phyloP scores from a whole-genome alignment of 2,113 vertebrate genomes.

The Arothron firmamentum region DNA sequence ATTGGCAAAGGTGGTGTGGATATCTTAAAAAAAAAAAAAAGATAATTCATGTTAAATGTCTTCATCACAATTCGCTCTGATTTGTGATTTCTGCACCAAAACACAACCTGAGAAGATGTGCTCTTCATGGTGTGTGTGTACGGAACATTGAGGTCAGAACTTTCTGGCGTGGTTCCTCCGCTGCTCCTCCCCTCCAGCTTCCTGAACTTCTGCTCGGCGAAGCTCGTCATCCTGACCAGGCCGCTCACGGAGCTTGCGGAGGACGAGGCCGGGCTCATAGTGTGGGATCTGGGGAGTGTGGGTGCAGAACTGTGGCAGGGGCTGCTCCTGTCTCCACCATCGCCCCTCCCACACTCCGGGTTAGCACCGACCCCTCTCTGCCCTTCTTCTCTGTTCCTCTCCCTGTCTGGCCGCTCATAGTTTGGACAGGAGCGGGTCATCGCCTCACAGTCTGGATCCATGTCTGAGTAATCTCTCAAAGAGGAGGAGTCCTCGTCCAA shows the following conservation, averaged over 20 bases:
- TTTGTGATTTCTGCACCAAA: neutral
- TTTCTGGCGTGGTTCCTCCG: slow-evolving; percentile 92
- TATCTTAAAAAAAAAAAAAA: slow-evolving; percentile 40
- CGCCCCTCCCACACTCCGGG: slow-evolving; percentile 13
- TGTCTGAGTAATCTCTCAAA: slow-evolving; percentile 92
- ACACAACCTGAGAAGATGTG: slow-evolving; percentile 76
- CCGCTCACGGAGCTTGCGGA: slow-evolving; percentile 82
- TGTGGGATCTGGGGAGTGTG: slow-evolving; percentile 81
- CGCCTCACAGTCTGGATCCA: slow-evolving; percentile 87
- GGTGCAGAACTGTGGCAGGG: slow-evolving; percentile 83
- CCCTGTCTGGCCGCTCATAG: slow-evolving; percentile 32
- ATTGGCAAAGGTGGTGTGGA: slow-evolving; percentile 60
- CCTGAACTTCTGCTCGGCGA: slow-evolving; percentile 95
- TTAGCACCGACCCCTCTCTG: slow-evolving; percentile 15
- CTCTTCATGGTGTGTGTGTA: slow-evolving; percentile 76
- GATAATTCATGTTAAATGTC: neutral
- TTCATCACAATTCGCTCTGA: neutral
- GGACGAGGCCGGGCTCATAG: slow-evolving; percentile 87
- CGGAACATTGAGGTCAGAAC: slow-evolving; percentile 85
- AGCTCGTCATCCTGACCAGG: slow-evolving; percentile 93
- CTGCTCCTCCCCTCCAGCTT: slow-evolving; percentile 90
- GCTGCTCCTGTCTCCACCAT: slow-evolving; percentile 73
- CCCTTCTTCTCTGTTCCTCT: slow-evolving; percentile 28
- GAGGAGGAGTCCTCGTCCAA: slow-evolving; percentile 96
- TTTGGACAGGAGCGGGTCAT: slow-evolving; percentile 70